A percentile compares a stretch with the other conserved stretches of the same genome.
phyloP scores from a whole-genome alignment of 2,113 vertebrate species.

The Deroptyus accipitrinus region DNA sequence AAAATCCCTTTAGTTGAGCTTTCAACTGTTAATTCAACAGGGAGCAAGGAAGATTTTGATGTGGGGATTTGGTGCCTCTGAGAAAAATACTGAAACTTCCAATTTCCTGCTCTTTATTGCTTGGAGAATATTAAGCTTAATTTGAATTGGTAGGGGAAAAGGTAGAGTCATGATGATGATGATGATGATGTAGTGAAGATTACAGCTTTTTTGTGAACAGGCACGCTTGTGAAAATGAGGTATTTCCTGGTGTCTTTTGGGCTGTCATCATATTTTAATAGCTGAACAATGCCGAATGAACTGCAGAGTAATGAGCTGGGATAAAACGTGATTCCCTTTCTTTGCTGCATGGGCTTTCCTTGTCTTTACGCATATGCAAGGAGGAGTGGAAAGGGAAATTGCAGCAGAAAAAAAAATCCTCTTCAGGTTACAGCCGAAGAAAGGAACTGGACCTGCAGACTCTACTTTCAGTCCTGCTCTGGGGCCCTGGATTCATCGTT shows the following conservation, averaged over 20 bases:
- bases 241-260: neutral
- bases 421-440: neutral
- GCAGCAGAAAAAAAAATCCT: neutral
- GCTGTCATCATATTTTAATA: neutral
- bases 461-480: neutral
- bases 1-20: neutral
- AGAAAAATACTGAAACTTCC: neutral
- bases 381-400: neutral
- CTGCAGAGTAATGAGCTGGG: accelerated
- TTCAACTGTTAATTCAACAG: neutral
- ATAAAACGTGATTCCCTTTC: neutral
- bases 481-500: accelerated
- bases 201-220: neutral
- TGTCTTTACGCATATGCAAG: neutral
- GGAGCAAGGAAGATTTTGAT: neutral
- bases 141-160: neutral
- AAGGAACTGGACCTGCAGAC: neutral
- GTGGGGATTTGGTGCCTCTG: accelerated
- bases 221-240: neutral
- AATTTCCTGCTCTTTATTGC: neutral
- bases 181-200: neutral
- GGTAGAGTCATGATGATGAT: neutral
- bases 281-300: neutral
- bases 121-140: neutral
- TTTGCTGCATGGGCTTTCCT: neutral